phyloP scores from a whole-genome alignment of 2,797 vertebrate genomes.

The Acrossocheilus wenchowensis region DNA sequence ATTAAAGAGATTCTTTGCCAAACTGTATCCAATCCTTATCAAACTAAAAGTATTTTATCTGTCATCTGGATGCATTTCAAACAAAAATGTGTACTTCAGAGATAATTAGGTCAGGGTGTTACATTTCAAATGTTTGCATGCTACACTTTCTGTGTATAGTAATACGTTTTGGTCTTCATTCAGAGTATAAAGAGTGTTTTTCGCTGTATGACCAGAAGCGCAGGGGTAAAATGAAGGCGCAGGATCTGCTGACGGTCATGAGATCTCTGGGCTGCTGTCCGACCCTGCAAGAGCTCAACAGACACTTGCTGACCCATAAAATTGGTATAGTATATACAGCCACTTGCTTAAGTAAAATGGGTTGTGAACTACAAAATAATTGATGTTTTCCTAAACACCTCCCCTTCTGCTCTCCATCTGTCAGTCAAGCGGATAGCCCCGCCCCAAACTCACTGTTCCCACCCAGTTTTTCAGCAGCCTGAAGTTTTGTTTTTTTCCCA shows the following conservation, averaged over 20 bases:
- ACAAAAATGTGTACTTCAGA: background rate
- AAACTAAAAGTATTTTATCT: background rate
- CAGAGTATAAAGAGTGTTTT: slow-evolving; percentile 93
- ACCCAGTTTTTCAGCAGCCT: background rate
- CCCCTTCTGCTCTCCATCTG: background rate
- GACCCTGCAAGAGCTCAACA: slow-evolving; percentile 78
- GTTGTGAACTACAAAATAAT: background rate
- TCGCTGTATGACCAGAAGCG: slow-evolving; percentile 87
- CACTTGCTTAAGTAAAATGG: background rate
- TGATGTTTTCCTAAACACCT: background rate
- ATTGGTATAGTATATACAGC: slow-evolving; percentile 73
- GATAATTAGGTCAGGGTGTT: background rate
- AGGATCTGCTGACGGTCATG: slow-evolving; percentile 86
- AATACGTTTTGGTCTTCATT: slow-evolving; percentile 6
- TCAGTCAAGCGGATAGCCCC: background rate
- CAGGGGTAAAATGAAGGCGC: slow-evolving; percentile 81
- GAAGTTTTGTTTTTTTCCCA: too few relatives aligned
- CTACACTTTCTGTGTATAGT: background rate
- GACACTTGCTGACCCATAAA: slow-evolving; percentile 81
- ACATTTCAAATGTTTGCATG: background rate
- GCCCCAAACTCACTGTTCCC: background rate
- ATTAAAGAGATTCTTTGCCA: slow-evolving; percentile 17
- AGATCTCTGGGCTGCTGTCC: slow-evolving; percentile 85
- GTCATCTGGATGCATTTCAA: background rate
- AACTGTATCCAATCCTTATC: background rate